Conservation (phyloP, 1,140 invertebrate species). For the Megathymus violae region DNA sequence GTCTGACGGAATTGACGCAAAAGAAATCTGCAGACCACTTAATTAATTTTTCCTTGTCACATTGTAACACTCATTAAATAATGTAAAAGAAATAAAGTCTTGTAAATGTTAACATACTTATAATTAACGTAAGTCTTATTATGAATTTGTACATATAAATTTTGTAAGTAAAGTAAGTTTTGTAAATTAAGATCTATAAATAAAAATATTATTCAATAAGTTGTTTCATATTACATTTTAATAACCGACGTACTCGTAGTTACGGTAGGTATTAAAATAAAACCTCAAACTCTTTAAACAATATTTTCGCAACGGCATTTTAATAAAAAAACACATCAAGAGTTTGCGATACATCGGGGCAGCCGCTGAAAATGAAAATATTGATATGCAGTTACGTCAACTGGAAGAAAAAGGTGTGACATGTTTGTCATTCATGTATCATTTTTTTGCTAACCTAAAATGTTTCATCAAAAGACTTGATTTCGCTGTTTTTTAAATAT, state of each 20-base stretch:
- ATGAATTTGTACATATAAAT: slow-evolving; percentile 18
- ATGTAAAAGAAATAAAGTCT: not conserved
- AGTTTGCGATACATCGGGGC: slow-evolving; percentile 67
- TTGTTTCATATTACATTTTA: slow-evolving; percentile 8
- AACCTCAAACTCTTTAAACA: not conserved
- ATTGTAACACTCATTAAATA: not conserved
- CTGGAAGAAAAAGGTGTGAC: slow-evolving; percentile 83
- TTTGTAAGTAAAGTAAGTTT: no score
- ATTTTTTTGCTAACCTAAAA: slow-evolving; percentile 84
- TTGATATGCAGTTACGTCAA: slow-evolving; percentile 77
- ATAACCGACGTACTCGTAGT: no score
- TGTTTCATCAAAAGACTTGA: slow-evolving; percentile 83
- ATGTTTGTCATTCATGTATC: slow-evolving; percentile 78
- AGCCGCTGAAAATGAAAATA: slow-evolving; percentile 77
- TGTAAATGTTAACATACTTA: no score
- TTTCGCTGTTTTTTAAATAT: slow-evolving; percentile 74
- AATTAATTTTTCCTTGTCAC: slow-evolving; percentile 49
- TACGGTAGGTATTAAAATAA: not conserved
- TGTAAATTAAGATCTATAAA: not conserved
- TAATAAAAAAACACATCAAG: slow-evolving; percentile 49
- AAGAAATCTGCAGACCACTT: slow-evolving; percentile 84
- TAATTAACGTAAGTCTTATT: not conserved
- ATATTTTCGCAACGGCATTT: slow-evolving; percentile 20
- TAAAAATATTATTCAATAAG: not conserved
- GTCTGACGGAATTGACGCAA: slow-evolving; percentile 93